Base-by-base conservation (phyloP, 1,140 invertebrate species). In the Brachionus calyciflorus region DNA sequence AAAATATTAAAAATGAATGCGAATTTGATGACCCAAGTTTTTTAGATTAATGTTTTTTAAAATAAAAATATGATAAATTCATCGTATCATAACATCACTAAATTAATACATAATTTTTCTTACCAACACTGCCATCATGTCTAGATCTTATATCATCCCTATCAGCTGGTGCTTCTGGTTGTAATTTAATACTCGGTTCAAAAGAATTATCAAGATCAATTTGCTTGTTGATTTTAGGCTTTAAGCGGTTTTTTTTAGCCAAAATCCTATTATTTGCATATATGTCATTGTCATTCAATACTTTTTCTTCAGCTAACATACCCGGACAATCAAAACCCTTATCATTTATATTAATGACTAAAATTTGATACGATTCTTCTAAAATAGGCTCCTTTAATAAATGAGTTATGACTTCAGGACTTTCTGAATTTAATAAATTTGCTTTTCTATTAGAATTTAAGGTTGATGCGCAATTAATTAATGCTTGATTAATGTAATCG, bases 221-320 rank as follows among this genome's bases (percentile, higher is more conserved):
- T 51, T 65, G 41, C 44, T 65, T 44, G 5, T 65, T 44, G 5
- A 9, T 40, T 41, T 49, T 49, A 24, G 12, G 17, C n/a, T 49
- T 73, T 9, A 33, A 21, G 17, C 48, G 46, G 51, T 19, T 73
- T 51, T 17, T 19, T 21, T 40, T 70, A 21, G 41, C 46, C 5
- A 48, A 46, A 51, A 40, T 70, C 21, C 65, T 28, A 24, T 19
- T 70, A 48, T 46, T 51, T 46, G 65, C 40, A 28, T 33, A 48
- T 10, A 46, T 10, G 19, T 73, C 46, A 41, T 73, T 51, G 12
- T 73, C 46, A 14, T 14, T 73, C 14, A 53, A 46, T n/a, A 91
- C 90, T 83, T 91, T 91, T 60, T 90, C 88, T 85, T 91, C 90
- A 14, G 89, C 86, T n/a, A 91, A 79, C 78, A 91, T 85, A 21